Conservation (phyloP, 2,113 vertebrate species). For the Ranitomeya imitator region DNA sequence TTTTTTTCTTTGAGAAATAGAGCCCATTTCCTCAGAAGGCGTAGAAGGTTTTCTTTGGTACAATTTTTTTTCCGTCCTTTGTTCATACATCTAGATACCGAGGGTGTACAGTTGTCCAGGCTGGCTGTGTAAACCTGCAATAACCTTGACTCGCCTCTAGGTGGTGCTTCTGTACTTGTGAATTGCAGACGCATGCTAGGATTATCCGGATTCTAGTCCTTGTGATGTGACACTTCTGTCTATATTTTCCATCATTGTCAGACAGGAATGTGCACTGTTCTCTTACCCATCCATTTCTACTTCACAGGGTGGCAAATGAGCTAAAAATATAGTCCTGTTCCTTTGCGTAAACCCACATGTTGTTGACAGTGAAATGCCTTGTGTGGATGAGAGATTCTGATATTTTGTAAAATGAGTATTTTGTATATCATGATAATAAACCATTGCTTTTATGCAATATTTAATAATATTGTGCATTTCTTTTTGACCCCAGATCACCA, state of each 20-base stretch:
- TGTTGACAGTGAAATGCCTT: neutral
- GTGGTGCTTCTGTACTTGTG: neutral
- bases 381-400: neutral
- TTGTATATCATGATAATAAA: neutral
- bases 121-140: neutral
- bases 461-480: no score
- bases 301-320: neutral
- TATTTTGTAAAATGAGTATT: neutral
- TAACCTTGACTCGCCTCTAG: neutral
- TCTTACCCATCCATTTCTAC: neutral
- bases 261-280: neutral
- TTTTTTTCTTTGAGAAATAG: neutral
- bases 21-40: neutral
- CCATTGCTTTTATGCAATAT: neutral
- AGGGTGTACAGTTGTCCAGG: neutral
- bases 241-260: neutral
- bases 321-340: neutral
- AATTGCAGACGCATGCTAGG: neutral
- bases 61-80: neutral
- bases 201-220: neutral
- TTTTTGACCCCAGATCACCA: no score
- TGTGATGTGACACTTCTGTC: neutral
- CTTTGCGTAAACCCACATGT: neutral
- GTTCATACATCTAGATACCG: neutral
- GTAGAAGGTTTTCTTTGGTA: neutral